Conservation (phyloP, 2,797 vertebrate genomes). For the Hirundo rustica region DNA sequence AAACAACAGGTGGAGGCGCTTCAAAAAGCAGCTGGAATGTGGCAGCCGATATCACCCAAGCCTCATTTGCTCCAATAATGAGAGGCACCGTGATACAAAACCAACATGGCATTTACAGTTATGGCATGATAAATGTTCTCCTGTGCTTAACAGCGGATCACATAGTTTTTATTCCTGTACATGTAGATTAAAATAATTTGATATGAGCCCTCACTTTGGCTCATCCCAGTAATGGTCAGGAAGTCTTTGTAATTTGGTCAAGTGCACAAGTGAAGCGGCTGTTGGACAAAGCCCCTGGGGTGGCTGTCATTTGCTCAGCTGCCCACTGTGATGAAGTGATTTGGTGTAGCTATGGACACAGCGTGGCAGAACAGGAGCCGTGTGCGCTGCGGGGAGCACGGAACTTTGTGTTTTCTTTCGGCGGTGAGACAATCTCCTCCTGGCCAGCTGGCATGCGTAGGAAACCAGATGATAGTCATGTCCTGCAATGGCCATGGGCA, state of each 20-base stretch:
- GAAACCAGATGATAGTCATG: neutral
- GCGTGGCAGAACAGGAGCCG: neutral
- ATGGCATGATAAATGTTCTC: slow-evolving; percentile 51
- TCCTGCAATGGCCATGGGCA: neutral
- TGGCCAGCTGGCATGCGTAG: neutral
- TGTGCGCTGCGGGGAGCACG: fast-evolving
- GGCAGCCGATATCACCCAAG: slow-evolving; percentile 40
- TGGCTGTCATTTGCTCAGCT: slow-evolving; percentile 7
- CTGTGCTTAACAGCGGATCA: neutral
- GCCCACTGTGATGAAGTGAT: neutral
- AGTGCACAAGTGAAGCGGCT: neutral
- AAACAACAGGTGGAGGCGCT: slow-evolving; percentile 58
- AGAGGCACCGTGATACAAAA: slow-evolving; percentile 42
- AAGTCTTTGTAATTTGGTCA: neutral
- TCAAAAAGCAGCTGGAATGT: slow-evolving; percentile 62
- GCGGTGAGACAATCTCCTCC: fast-evolving
- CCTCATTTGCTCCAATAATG: slow-evolving; percentile 55
- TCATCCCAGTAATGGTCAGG: neutral
- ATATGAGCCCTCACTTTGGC: neutral
- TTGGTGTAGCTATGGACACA: neutral
- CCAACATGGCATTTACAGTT: slow-evolving; percentile 54
- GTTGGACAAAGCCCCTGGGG: neutral
- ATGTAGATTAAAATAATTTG: slow-evolving; percentile 39
- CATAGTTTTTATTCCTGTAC: slow-evolving; percentile 52
- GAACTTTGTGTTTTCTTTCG: neutral